Base-by-base conservation (phyloP, 2,113 vertebrate genomes). In the Austrofundulus limnaeus region DNA sequence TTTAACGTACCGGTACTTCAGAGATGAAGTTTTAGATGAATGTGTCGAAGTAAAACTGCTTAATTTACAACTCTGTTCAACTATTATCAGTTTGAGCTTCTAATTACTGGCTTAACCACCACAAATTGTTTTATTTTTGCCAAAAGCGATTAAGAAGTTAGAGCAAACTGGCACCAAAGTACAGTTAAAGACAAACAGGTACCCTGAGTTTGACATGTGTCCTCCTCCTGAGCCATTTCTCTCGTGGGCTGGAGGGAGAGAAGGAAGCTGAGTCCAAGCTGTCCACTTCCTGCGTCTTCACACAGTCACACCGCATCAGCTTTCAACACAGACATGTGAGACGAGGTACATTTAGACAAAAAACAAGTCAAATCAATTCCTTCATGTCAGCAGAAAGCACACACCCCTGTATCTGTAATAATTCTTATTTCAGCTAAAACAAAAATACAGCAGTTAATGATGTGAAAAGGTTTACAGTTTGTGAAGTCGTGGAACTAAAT, bases 181-280 rank as follows among this genome's bases (percentile, higher is more conserved):
- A 38, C 31, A 41, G 28, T 17, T 6, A 55, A 25, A 16, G 60
- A 43, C 47, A 34, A 31, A 45, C 41, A 4, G 34, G 7, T 66
- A 99, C 97, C 90, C 96, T 92, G 66, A 99, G 84, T 76, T 99
- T 99, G 84, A 98, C 97, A 24, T 96, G 96, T 2, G 96, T 99
- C 83, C 96, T 93, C 83, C 94, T 95, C 10, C 97, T 92, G 21
- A 98, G 93, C 96, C 97, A 98, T 78, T 99, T 98, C 77, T 98
- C 97, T 0, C 95, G 92, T 4, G 95, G 93, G 74, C 94, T 95
- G 48, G 94, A 90, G 0, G 93, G 94, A 16, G 93, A 96, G 73
- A 95, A 92, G 0, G 91, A 88, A 2, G 93, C 91, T 0, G 91
- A 89, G 77, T 96, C 94, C 78, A 92, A 60, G 65, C 84, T 89